Percentiles rank a stretch among this genome's conserved stretches.
These are phyloP conservation scores for Rotaria socialis DNA, from an alignment of 2,888 invertebrate species.

Conservation along the genomic window DNA sequence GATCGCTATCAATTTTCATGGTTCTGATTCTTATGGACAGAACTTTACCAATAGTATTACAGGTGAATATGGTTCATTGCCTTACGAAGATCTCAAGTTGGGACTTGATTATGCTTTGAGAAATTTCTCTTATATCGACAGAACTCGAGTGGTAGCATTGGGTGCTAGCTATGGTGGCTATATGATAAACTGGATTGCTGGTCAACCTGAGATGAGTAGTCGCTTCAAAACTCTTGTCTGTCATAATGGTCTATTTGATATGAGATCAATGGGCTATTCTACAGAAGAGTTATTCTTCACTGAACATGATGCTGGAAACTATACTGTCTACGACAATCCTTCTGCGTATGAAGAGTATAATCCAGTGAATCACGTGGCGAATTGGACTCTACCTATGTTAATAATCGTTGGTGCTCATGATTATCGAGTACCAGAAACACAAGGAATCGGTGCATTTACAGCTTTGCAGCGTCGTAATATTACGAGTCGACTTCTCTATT, in stretches of 20 bases:
- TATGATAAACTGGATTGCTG: slow-evolving; percentile 6
- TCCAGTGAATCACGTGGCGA: background rate
- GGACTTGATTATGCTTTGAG: background rate
- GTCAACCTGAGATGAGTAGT: background rate
- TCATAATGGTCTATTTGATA: background rate
- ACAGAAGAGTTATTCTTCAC: background rate
- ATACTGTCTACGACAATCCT: background rate
- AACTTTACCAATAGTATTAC: background rate
- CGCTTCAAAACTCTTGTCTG: background rate
- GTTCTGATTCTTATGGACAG: too few relatives aligned
- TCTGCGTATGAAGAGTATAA: background rate
- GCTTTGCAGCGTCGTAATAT: background rate
- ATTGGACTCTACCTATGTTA: background rate
- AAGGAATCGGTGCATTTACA: background rate
- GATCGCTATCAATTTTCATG: background rate
- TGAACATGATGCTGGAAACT: background rate
- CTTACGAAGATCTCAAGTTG: background rate
- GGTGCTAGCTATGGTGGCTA: slow-evolving; percentile 1
- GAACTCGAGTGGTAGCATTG: background rate
- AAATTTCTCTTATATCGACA: background rate
- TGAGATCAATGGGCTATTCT: background rate
- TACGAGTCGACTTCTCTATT: background rate
- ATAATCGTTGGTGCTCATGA: background rate
- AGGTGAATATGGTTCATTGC: background rate
- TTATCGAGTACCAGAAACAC: background rate